A percentile compares a stretch with the other conserved stretches of the same genome.
Conservation (phyloP, 2,113 vertebrate genomes). For the Petromus typicus region DNA sequence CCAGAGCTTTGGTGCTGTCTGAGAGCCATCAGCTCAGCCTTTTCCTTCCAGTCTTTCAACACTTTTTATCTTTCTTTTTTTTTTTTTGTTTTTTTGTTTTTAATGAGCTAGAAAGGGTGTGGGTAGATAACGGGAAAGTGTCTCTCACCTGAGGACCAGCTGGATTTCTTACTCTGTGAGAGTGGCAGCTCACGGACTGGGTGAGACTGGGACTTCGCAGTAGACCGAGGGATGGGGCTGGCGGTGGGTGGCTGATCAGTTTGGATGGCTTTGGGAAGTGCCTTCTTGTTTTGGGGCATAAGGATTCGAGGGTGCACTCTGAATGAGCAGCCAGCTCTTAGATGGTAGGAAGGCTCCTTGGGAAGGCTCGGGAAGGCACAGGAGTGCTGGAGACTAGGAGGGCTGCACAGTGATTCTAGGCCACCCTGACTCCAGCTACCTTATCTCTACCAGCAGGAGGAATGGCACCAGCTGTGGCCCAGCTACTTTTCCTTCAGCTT, state of each 20-base stretch:
- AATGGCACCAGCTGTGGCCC: conserved; percentile 37
- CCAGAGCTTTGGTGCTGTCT: neutral
- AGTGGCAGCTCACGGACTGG: neutral
- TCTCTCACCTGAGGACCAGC: neutral
- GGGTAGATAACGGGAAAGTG: neutral
- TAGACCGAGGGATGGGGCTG: neutral
- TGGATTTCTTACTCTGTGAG: conserved; percentile 36
- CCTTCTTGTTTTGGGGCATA: neutral
- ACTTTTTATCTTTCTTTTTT: no score
- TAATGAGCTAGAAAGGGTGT: neutral
- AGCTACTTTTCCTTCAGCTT: conserved; percentile 66
- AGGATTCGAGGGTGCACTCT: neutral
- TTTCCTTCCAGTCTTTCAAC: neutral
- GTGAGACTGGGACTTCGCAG: neutral
- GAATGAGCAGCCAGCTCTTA: neutral
- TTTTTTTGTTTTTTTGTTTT: neutral
- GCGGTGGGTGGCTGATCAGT: neutral
- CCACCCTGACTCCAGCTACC: neutral
- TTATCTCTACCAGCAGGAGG: conserved; percentile 59
- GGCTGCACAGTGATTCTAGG: neutral
- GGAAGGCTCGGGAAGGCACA: neutral
- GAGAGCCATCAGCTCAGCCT: neutral
- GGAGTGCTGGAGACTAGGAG: neutral
- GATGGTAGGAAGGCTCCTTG: neutral
- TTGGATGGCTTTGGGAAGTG: neutral